Conservation (phyloP, 2,113 vertebrate species). For the Cavia porcellus region DNA sequence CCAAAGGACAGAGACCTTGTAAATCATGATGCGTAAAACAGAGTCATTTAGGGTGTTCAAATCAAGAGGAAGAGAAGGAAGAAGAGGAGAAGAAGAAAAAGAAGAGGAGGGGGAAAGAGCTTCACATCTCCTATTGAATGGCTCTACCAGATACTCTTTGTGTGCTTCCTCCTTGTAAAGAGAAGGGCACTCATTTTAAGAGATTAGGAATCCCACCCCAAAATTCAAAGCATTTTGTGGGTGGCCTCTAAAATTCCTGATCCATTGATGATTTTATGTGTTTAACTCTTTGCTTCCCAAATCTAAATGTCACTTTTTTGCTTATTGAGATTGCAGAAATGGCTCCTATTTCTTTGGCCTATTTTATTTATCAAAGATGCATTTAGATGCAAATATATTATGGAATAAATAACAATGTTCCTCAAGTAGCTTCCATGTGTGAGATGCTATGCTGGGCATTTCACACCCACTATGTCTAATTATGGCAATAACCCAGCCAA, state of each 20-base stretch:
- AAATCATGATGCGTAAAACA: neutral
- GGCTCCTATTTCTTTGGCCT: neutral
- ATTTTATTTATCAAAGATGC: constrained; percentile 42
- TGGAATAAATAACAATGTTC: constrained; percentile 10
- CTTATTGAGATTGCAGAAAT: neutral
- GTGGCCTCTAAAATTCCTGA: neutral
- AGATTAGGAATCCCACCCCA: neutral
- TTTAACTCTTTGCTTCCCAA: constrained; percentile 37
- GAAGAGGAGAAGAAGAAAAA: neutral
- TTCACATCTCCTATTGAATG: no score
- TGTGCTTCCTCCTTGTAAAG: neutral
- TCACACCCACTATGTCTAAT: constrained; percentile 28
- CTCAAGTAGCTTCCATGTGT: constrained; percentile 13
- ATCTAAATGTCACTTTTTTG: neutral
- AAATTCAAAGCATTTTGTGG: neutral
- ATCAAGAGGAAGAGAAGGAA: neutral
- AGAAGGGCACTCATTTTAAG: neutral
- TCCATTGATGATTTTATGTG: neutral
- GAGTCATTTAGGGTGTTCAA: neutral
- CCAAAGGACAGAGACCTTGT: neutral
- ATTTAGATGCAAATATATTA: constrained; percentile 1
- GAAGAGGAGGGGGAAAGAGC: neutral
- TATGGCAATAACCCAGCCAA: constrained; percentile 35
- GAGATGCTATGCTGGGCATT: constrained; percentile 4
- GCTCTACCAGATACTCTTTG: neutral